Evolutionary conservation across 2,888 invertebrate genomes (phyloP).

Genomic region (Polydrusus pterygomalis): DNA sequence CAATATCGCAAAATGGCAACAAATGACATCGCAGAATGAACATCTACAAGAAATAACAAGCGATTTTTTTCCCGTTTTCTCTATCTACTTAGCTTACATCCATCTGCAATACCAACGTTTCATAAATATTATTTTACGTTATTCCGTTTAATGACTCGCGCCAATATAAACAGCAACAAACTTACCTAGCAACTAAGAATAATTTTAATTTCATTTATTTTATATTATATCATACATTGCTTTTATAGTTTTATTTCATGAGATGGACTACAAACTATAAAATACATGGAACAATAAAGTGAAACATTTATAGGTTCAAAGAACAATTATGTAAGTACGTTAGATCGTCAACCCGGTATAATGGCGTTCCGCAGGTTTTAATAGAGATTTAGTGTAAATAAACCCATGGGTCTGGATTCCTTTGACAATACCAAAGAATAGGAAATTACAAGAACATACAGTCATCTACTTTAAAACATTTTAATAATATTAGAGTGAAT

Average conservation of each 20-base stretch:
- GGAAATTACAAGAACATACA: not conserved
- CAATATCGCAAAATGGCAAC: too few species aligned
- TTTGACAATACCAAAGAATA: not conserved
- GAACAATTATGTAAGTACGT: constrained; percentile 15
- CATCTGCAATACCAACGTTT: too few species aligned
- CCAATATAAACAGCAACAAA: constrained; percentile 11
- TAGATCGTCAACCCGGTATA: constrained; percentile 12
- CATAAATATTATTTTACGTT: too few species aligned
- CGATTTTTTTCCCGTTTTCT: too few species aligned
- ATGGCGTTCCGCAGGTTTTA: constrained; percentile 6
- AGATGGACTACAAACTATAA: constrained; percentile 6
- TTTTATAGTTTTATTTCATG: constrained; percentile 12
- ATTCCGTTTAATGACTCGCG: not conserved
- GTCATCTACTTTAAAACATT: too few species aligned
- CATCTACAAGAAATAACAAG: too few species aligned
- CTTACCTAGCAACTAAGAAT: not conserved
- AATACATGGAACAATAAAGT: constrained; percentile 15
- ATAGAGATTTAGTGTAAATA: constrained; percentile 3
- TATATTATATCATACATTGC: not conserved
- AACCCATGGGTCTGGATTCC: not conserved
- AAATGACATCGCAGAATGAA: too few species aligned
- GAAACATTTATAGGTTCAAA: constrained; percentile 17
- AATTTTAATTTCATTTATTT: not conserved
- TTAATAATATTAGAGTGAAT: too few species aligned
- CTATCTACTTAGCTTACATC: too few species aligned